Base-by-base conservation (phyloP, 2,888 invertebrate genomes). In the Papilio elwesi region DNA sequence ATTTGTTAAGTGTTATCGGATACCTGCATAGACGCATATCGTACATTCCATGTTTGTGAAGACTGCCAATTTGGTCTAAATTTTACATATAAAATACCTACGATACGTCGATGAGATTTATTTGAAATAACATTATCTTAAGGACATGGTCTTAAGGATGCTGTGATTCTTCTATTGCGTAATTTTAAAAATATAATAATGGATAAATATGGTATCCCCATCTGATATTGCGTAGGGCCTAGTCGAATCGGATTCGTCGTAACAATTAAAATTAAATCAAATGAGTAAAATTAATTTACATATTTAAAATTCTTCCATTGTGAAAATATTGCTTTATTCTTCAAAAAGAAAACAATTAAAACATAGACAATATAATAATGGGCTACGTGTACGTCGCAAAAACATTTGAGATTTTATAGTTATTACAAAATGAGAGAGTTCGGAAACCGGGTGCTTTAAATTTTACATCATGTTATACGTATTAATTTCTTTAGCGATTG, bases 41-140 rank as follows among this genome's bases (percentile, higher is more conserved):
- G 91, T 91, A 93, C 93, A 93, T 93, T 93, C 93, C 93, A 93
- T 92, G 90, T 92, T 92, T 91, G 91, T 93, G 86, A 93, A 93
- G 93, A 93, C 93, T 93, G 93, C 92, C 91, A 91, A 92, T 91
- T 93, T 92, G 93, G 93, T 93, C 93, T 93, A 93, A 93, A 93
- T 93, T 93, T 91, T 93, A 93, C 90, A 93, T 91, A 89, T 88
- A 79, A 91, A 89, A 87, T 88, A 91, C 87, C 87, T 90, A 91
- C 90, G 91, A 91, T 91, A 91, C 89, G 91, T 92, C 91, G 90
- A 89, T 88, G 90, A 91, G 87, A 90, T 91, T 92, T 85, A 90
- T 92, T 93, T 92, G 90, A 89, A 90, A 90, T 89, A 89, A 91
- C 90, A 88, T 90, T 91, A 93, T 26, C 26, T 26, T 26, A 26